These are phyloP conservation scores for Platycheirus rosarum DNA, from an alignment of 2,888 invertebrate species.

Conservation along the genomic window DNA sequence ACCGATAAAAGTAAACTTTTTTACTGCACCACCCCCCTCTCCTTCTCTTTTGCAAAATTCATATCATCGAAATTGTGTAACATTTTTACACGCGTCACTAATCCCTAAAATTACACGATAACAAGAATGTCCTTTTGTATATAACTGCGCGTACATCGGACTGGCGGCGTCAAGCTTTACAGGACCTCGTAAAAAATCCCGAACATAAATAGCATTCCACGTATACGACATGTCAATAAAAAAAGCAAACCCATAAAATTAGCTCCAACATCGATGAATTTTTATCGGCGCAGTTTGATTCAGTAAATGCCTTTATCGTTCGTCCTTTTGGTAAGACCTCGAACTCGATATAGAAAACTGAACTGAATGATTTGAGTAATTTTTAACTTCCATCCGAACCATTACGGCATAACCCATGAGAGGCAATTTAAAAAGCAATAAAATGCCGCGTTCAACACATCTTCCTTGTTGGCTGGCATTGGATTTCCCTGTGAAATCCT, in stretches of 20 bases:
- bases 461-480: slow-evolving; percentile 13
- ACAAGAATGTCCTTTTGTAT: slow-evolving; percentile 69
- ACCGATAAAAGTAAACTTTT: slow-evolving; percentile 27
- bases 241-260: slow-evolving; percentile 71
- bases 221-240: slow-evolving; percentile 66
- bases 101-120: slow-evolving; percentile 70
- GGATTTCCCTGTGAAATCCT: slow-evolving; percentile 32
- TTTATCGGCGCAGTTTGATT: slow-evolving; percentile 54
- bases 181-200: slow-evolving; percentile 36
- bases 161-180: slow-evolving; percentile 64
- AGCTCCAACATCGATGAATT: slow-evolving; percentile 67
- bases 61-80: slow-evolving; percentile 61
- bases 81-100: slow-evolving; percentile 61
- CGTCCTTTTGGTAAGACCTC: no score
- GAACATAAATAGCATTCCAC: slow-evolving; percentile 31
- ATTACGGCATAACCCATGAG: slow-evolving; percentile 20
- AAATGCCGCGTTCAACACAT: slow-evolving; percentile 58
- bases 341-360: no score
- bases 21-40: slow-evolving; percentile 1
- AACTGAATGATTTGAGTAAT: not conserved
- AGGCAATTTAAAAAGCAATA: slow-evolving; percentile 72
- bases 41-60: slow-evolving; percentile 38
- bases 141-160: slow-evolving; percentile 60
- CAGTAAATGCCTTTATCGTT: slow-evolving; percentile 46
- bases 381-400: slow-evolving; percentile 4